Conservation (phyloP, 2,113 vertebrate genomes). For the Dryoscopus gambensis region DNA sequence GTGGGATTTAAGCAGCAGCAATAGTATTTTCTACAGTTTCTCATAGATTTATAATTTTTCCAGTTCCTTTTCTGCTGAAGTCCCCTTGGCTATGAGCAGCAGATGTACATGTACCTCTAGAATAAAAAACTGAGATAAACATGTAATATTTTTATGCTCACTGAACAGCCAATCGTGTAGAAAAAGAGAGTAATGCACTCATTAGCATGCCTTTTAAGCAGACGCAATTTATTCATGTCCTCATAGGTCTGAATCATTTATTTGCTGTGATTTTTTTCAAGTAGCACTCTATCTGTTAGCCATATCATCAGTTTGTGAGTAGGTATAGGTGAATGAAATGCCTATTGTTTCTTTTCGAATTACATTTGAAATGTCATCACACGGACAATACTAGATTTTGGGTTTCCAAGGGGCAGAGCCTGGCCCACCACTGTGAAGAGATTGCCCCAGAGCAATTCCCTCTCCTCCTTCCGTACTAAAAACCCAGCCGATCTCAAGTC, state of each 20-base stretch:
- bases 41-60: not conserved
- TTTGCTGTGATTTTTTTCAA: not conserved
- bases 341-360: not conserved
- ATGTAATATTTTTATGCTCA: not conserved
- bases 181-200: not conserved
- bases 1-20: not conserved
- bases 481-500: not conserved
- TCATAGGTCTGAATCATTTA: not conserved
- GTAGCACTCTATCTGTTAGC: not conserved
- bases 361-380: not conserved
- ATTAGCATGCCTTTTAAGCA: not conserved
- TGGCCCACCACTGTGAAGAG: rapidly evolving
- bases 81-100: not conserved
- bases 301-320: not conserved
- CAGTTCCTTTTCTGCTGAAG: not conserved
- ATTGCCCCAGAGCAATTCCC: not conserved
- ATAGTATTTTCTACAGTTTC: not conserved
- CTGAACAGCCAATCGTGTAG: not conserved
- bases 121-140: not conserved
- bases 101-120: not conserved
- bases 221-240: not conserved
- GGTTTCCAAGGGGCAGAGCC: not conserved
- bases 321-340: not conserved
- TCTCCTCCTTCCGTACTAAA: rapidly evolving
- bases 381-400: not conserved